Conservation (phyloP, 2,797 vertebrate species). For the Melanogrammus aeglefinus region DNA sequence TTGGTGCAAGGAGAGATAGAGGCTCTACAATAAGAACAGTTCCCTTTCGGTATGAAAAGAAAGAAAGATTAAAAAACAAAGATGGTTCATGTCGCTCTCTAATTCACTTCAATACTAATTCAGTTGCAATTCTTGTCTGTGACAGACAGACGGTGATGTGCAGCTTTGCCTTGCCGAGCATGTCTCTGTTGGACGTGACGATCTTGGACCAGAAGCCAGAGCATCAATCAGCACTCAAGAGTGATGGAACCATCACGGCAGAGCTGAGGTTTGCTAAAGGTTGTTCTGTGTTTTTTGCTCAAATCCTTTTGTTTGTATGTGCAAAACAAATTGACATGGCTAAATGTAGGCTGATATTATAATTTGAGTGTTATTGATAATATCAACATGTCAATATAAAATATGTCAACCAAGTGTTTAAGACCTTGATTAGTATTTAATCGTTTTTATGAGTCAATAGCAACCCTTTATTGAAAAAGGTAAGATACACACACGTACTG, state of each 20-base stretch:
- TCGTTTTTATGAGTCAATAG: background rate
- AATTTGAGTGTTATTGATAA: no score
- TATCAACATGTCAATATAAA: no score
- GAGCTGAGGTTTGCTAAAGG: slow-evolving; percentile 67
- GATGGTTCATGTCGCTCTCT: background rate
- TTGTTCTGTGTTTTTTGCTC: background rate
- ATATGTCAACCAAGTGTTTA: background rate
- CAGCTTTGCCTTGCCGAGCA: slow-evolving; percentile 43
- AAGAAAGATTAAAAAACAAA: slow-evolving; percentile 1
- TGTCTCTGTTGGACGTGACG: slow-evolving; percentile 20
- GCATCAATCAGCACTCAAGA: slow-evolving; percentile 26
- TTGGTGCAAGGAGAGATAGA: slow-evolving; percentile 36
- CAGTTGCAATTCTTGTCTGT: background rate
- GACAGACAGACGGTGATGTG: slow-evolving; percentile 48
- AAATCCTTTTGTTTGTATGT: background rate
- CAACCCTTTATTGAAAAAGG: background rate
- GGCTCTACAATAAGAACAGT: slow-evolving; percentile 37
- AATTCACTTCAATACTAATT: background rate
- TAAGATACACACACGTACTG: background rate
- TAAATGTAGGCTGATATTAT: background rate
- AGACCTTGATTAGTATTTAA: background rate
- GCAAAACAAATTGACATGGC: background rate
- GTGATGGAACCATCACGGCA: slow-evolving; percentile 42
- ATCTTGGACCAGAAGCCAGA: slow-evolving; percentile 19
- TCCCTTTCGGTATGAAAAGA: slow-evolving; percentile 48